Base-by-base conservation (phyloP, 2,888 invertebrate species). In the Perizoma flavofasciatum region DNA sequence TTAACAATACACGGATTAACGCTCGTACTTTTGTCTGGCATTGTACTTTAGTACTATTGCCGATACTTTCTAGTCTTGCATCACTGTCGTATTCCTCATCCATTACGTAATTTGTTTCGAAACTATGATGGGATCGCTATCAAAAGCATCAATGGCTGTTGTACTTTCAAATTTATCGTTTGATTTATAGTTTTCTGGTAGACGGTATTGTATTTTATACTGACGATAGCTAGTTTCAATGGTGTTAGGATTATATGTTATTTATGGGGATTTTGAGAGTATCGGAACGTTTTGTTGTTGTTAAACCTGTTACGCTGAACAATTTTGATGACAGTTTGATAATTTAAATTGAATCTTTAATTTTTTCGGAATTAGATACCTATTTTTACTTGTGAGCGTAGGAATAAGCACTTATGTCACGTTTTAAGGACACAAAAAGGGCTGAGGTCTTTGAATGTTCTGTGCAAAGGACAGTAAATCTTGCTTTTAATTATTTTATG, bases 1-100 rank as follows among this genome's bases (percentile, higher is more conserved):
- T 83, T 85, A 84, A 91, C 91, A 91, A 91, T 91, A 81, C 83
- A 72, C 63, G 89, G 91, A 88, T 91, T 91, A 90, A 80, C 78
- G 79, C 71, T 72, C 69, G 76, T 78, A 82, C 83, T 82, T 82
- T 88, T 87, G 87, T 88, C 76, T 67, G 72, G 63, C 75, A 69
- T 65, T 72, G 79, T 81, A 85, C 81, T 59, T 55, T 52, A 40
- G 9, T 51, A 57, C 10, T 34, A 54, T 43, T 49, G 59, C 49
- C 61, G 46, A 41, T 46, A 52, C 58, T 46, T 54, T 54, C 49
- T 55, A 51, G 44, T 49, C 22, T 52, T 55, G 49, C 56, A 47
- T 41, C 47, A 55, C 67, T 58, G 49, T 11, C 34, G 44, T 55
- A 49, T 61, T 63, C 32, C 1, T 6, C 33, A 63, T 71, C 60